A percentile compares a stretch with the other conserved stretches of the same genome.
Conservation (phyloP, 2,797 vertebrate species). For the Eleutherodactylus coqui region DNA sequence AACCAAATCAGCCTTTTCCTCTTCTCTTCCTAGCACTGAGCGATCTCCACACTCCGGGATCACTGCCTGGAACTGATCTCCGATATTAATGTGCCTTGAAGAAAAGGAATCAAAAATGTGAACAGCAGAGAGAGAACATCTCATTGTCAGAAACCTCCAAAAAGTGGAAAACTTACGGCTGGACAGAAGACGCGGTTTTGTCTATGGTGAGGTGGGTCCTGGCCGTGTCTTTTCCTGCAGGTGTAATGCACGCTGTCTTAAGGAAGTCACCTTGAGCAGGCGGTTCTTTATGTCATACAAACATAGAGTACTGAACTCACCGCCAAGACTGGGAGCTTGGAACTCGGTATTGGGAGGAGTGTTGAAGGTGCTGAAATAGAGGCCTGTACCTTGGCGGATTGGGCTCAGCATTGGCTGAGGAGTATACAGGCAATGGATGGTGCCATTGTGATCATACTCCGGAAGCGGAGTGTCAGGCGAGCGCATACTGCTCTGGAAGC, state of each 20-base stretch:
- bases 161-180: slow-evolving; percentile 76
- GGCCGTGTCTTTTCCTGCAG: slow-evolving; percentile 47
- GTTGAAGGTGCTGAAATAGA: slow-evolving; percentile 76
- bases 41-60: slow-evolving; percentile 72
- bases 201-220: slow-evolving; percentile 71
- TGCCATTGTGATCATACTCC: slow-evolving; percentile 70
- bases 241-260: background rate
- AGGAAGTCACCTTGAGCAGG: background rate
- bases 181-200: slow-evolving; percentile 71
- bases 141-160: too few relatives aligned
- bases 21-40: slow-evolving; percentile 60
- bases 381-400: slow-evolving; percentile 73
- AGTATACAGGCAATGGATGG: slow-evolving; percentile 74
- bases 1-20: slow-evolving; percentile 72
- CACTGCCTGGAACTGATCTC: slow-evolving; percentile 78
- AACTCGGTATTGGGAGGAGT: slow-evolving; percentile 50
- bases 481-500: slow-evolving; percentile 75
- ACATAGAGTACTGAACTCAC: slow-evolving; percentile 16
- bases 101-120: background rate
- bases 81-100: slow-evolving; percentile 79
- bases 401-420: slow-evolving; percentile 81
- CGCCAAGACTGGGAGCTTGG: slow-evolving; percentile 22
- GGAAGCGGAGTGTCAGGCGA: slow-evolving; percentile 71
- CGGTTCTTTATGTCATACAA: background rate
- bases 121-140: background rate